A percentile compares a stretch with the other conserved stretches of the same genome.
phyloP scores from a whole-genome alignment of 2,888 invertebrate species.

The Choreutis nemorana region DNA sequence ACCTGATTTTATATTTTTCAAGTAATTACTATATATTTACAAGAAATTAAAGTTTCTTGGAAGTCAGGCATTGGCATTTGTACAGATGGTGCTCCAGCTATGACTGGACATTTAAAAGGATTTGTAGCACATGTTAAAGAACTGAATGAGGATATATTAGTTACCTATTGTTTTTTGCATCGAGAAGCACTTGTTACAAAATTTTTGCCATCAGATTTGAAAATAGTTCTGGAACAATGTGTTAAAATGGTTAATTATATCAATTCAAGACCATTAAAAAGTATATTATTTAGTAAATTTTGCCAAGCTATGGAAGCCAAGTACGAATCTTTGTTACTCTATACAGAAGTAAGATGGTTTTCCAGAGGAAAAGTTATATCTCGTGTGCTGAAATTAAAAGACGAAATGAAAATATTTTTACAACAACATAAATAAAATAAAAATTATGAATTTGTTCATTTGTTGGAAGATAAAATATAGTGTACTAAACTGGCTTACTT shows the following conservation, averaged over 20 bases:
- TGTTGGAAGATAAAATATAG: conserved; percentile 8
- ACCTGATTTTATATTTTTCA: conserved; percentile 8
- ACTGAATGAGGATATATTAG: conserved; percentile 5
- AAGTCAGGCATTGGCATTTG: conserved; percentile 7
- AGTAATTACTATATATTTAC: conserved; percentile 7
- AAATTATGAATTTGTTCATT: too few species aligned
- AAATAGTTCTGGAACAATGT: conserved; percentile 14
- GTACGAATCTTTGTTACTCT: conserved; percentile 14
- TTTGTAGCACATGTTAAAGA: conserved; percentile 6
- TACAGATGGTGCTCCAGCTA: conserved; percentile 6
- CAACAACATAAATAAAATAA: conserved; percentile 12
- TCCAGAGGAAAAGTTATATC: conserved; percentile 13
- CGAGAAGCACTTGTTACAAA: conserved; percentile 16
- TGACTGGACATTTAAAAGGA: conserved; percentile 6
- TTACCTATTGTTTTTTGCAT: conserved; percentile 16
- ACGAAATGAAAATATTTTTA: conserved; percentile 15
- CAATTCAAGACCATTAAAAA: conserved; percentile 15
- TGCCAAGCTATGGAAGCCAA: conserved; percentile 14
- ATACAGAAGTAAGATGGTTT: conserved; percentile 16
- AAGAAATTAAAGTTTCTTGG: conserved; percentile 9
- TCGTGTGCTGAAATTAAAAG: conserved; percentile 13
- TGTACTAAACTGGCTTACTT: conserved; percentile 7
- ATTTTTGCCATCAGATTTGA: conserved; percentile 16
- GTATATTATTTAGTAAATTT: conserved; percentile 14
- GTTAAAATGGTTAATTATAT: conserved; percentile 18